Conservation (phyloP, 2,797 vertebrate genomes). For the Rousettus madagascariensis region DNA sequence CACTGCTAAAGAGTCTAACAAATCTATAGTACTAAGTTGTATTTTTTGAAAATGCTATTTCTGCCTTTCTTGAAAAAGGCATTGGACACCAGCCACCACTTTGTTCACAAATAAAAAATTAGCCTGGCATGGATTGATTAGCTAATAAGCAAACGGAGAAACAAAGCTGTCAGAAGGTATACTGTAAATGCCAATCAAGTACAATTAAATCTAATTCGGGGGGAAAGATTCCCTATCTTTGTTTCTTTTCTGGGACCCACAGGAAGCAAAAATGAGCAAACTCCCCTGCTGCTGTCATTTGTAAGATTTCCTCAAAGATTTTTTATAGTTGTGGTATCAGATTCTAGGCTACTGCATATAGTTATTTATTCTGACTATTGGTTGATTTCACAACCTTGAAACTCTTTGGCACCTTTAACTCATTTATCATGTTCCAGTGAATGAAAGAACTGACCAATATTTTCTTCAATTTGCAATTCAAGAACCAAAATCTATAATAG, state of each 20-base stretch:
- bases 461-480: not conserved
- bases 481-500: not conserved
- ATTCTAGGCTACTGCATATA: not conserved
- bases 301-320: not conserved
- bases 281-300: not conserved
- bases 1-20: not conserved
- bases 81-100: not conserved
- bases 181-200: not conserved
- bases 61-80: not conserved
- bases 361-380: not conserved
- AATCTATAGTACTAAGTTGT: not conserved
- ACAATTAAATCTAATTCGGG: not conserved
- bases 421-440: not conserved
- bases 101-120: slow-evolving; percentile 23
- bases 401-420: slow-evolving; percentile 7
- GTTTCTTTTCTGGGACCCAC: not conserved
- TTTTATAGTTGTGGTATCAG: not conserved
- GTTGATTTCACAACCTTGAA: slow-evolving; percentile 20
- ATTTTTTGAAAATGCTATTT: not conserved
- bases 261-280: not conserved
- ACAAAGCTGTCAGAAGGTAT: not conserved
- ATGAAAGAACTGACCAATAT: not conserved
- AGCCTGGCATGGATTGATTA: not conserved
- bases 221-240: not conserved
- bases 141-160: not conserved